phyloP scores from a whole-genome alignment of 1,140 invertebrate genomes.

The Oscheius sp. region DNA sequence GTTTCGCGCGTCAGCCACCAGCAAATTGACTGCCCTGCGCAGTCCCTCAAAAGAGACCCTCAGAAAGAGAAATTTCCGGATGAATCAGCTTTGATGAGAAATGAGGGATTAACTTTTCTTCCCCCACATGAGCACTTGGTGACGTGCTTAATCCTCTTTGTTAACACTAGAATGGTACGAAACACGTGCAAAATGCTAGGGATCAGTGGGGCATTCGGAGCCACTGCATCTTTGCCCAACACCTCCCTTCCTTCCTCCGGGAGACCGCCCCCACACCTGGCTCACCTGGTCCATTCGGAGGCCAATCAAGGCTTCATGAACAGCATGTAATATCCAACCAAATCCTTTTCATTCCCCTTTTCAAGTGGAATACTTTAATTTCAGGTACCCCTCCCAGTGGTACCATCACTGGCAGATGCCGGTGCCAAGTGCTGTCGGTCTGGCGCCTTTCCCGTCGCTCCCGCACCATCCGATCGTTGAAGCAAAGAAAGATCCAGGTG shows the following conservation, averaged over 20 bases:
- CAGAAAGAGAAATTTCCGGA: too few relatives aligned
- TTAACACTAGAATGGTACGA: neutral
- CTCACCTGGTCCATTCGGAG: too few relatives aligned
- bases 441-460: constrained; percentile 29
- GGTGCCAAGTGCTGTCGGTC: constrained; percentile 30
- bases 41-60: too few relatives aligned
- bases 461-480: constrained; percentile 21
- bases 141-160: constrained; percentile 4
- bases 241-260: neutral
- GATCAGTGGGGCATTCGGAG: neutral
- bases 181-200: neutral
- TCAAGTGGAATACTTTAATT: constrained; percentile 12
- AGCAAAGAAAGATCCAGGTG: constrained; percentile 27
- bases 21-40: too few relatives aligned
- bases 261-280: too few relatives aligned
- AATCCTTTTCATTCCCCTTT: constrained; percentile 9
- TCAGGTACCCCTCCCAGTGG: constrained; percentile 39
- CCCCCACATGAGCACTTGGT: constrained; percentile 1
- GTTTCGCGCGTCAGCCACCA: too few relatives aligned
- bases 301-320: neutral
- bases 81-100: neutral
- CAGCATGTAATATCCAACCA: neutral
- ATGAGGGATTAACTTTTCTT: constrained; percentile 1
- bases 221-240: neutral
- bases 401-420: constrained; percentile 38